Evolutionary conservation across 2,113 vertebrate genomes (phyloP).

Genomic region (Bungarus multicinctus): DNA sequence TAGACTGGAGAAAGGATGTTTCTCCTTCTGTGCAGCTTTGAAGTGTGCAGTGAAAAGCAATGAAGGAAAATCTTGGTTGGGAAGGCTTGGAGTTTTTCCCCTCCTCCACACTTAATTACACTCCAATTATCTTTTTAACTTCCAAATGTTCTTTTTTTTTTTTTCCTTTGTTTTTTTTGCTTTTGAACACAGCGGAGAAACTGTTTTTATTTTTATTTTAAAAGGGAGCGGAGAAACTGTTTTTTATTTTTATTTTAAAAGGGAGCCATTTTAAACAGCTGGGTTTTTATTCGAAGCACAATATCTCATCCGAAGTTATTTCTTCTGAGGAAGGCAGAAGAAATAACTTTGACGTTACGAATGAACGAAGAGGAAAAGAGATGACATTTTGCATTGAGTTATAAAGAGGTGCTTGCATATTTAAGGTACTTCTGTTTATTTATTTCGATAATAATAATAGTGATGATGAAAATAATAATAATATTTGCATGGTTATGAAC

Average conservation of each 20-base stretch:
- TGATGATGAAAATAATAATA: not conserved
- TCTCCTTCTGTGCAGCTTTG: too few species aligned
- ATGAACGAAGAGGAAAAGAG: too few species aligned
- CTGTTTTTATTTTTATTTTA: not conserved
- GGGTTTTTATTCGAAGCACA: not conserved
- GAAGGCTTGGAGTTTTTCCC: not conserved
- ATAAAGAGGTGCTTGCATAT: too few species aligned
- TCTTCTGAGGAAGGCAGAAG: not conserved
- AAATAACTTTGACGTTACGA: too few species aligned
- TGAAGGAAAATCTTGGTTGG: not conserved
- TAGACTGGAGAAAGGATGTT: too few species aligned
- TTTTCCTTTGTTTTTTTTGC: too few species aligned
- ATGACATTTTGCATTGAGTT: not conserved
- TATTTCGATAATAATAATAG: too few species aligned
- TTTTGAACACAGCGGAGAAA: not conserved
- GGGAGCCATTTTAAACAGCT: constrained; percentile 8
- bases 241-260: not conserved
- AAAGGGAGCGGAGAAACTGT: not conserved
- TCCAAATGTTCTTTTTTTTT: not conserved
- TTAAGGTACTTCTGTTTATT: not conserved
- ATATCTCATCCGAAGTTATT: not conserved
- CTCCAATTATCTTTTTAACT: constrained; percentile 22
- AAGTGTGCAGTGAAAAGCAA: not conserved
- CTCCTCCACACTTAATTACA: not conserved
- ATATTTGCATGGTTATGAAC: not conserved